Evolutionary conservation across 2,888 invertebrate genomes (phyloP).

Genomic region (Eupelmus urozonus): DNA sequence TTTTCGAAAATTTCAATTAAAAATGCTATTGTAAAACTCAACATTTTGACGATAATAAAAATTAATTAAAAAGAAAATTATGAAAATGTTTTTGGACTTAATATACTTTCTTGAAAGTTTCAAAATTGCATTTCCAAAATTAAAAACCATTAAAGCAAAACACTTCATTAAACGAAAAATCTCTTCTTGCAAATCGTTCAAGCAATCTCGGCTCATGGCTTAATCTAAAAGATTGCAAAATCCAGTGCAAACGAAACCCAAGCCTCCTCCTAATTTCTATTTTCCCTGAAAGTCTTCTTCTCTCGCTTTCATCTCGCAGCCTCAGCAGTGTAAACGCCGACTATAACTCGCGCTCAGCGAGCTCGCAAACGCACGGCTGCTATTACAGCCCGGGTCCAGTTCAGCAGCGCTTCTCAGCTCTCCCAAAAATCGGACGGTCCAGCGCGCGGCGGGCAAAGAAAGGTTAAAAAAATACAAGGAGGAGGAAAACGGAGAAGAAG

Average conservation of each 20-base stretch:
- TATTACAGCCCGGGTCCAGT: constrained; percentile 30
- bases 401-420: background rate
- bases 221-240: background rate
- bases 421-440: too few relatives aligned
- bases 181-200: too few relatives aligned
- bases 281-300: constrained; percentile 28
- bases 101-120: too few relatives aligned
- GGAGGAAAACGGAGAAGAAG: background rate
- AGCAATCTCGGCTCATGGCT: too few relatives aligned
- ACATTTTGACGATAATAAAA: too few relatives aligned
- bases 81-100: too few relatives aligned
- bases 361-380: constrained; percentile 4
- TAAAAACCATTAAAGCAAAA: too few relatives aligned
- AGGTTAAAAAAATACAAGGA: background rate
- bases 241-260: background rate
- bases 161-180: too few relatives aligned
- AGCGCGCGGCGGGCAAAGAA: background rate
- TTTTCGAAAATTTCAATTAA: too few relatives aligned
- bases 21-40: too few relatives aligned
- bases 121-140: too few relatives aligned
- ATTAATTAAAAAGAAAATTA: too few relatives aligned
- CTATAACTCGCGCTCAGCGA: background rate
- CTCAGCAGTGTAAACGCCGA: constrained; percentile 5
- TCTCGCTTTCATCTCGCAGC: background rate
- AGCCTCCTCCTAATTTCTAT: constrained; percentile 34